A percentile compares a stretch with the other conserved stretches of the same genome.
These are phyloP conservation scores for Papilio helenus DNA, from an alignment of 1,140 invertebrate species.

Conservation along the genomic window DNA sequence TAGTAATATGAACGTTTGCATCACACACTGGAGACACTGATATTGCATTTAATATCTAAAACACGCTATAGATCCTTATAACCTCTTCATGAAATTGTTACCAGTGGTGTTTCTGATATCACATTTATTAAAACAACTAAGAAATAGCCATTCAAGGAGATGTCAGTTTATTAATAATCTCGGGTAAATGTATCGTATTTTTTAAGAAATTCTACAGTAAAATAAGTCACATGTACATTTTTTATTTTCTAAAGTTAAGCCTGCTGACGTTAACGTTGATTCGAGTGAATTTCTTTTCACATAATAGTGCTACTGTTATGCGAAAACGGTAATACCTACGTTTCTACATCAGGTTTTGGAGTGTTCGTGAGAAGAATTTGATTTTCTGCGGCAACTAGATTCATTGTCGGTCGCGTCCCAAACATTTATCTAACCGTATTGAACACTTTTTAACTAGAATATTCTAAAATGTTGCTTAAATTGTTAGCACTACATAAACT, in stretches of 20 bases:
- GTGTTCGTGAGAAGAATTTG: conserved; percentile 27
- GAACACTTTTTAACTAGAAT: background rate
- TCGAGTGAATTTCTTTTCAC: background rate
- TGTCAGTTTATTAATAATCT: too few relatives aligned
- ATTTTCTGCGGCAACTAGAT: conserved; percentile 28
- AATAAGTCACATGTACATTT: too few relatives aligned
- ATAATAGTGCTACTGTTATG: conserved; percentile 3
- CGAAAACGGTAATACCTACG: conserved; percentile 36
- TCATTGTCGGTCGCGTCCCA: conserved; percentile 19
- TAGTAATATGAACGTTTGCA: background rate
- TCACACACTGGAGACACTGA: background rate
- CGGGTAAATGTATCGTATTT: too few relatives aligned
- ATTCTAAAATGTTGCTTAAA: background rate
- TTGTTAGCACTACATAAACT: background rate
- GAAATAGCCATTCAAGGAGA: too few relatives aligned
- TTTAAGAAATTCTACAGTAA: too few relatives aligned
- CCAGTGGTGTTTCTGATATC: too few relatives aligned
- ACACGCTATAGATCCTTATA: background rate
- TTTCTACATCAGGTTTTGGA: conserved; percentile 39
- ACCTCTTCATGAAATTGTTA: too few relatives aligned
- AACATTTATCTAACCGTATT: background rate
- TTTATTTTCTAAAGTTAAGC: too few relatives aligned
- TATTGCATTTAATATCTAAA: background rate
- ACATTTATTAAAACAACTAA: too few relatives aligned
- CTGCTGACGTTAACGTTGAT: too few relatives aligned